These are phyloP conservation scores for Styela clava DNA, from an alignment of 23 tunicate genomes.

Conservation along the genomic window DNA sequence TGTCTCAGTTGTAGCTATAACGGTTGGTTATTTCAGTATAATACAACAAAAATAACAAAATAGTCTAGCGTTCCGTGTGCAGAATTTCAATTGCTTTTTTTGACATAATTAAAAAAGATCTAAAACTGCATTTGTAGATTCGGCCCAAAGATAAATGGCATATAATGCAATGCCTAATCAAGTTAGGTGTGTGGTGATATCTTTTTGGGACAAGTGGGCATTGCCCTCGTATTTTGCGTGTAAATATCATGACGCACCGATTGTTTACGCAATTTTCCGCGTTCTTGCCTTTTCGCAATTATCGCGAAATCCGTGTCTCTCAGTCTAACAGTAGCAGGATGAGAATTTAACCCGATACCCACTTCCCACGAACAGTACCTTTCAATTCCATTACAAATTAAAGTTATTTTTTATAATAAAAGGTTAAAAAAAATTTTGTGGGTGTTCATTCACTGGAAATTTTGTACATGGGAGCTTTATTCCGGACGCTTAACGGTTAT, in stretches of 20 bases:
- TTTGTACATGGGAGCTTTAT: background rate
- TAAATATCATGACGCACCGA: background rate
- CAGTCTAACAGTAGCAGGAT: background rate
- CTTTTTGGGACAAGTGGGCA: background rate
- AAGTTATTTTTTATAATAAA: background rate
- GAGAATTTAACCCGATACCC: background rate
- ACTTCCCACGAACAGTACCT: no score
- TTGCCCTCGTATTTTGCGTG: background rate
- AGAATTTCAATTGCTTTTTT: background rate
- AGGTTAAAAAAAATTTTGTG: background rate
- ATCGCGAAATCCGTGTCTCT: background rate
- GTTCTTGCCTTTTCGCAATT: background rate
- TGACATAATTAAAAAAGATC: no score
- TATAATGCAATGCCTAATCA: background rate
- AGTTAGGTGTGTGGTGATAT: background rate
- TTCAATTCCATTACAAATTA: background rate
- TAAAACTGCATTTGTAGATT: no score
- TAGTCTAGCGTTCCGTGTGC: no score
- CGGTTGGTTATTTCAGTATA: no score
- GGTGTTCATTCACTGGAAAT: background rate
- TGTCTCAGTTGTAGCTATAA: no score
- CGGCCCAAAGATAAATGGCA: background rate
- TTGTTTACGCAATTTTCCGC: background rate
- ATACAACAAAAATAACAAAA: no score
- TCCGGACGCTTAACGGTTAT: background rate